Evolutionary conservation across 37 sponge, comb jelly and placozoan species (phyloP).

Genomic region (Halisarca cf. caerulea): DNA sequence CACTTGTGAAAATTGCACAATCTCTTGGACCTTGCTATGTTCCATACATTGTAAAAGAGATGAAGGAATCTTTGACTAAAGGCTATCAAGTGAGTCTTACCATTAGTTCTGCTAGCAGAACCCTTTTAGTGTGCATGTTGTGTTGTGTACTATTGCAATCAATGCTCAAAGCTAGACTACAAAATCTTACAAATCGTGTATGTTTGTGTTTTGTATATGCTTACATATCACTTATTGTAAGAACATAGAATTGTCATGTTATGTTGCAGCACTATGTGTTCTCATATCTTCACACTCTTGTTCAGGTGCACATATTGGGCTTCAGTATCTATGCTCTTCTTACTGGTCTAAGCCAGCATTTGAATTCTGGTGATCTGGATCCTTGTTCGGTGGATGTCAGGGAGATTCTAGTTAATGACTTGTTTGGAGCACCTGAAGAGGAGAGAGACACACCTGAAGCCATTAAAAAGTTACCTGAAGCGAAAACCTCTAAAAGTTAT

Average conservation of each 20-base stretch:
- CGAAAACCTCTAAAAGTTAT: conserved; percentile 63
- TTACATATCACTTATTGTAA: no score
- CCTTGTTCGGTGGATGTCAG: conserved; percentile 58
- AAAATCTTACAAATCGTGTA: no score
- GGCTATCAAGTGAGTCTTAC: conserved; percentile 83
- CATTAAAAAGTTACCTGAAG: conserved; percentile 76
- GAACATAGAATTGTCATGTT: no score
- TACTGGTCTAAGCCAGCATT: conserved; percentile 41
- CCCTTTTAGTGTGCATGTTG: neutral
- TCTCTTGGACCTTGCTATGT: conserved; percentile 76
- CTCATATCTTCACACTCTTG: no score
- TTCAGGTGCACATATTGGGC: conserved; percentile 84
- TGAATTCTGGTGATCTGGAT: conserved; percentile 82
- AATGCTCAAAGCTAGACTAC: no score
- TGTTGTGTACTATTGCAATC: neutral
- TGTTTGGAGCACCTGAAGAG: conserved; percentile 84
- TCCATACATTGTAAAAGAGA: conserved; percentile 70
- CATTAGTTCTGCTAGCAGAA: no score
- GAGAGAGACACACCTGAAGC: conserved; percentile 80
- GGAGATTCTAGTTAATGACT: conserved; percentile 59
- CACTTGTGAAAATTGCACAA: conserved; percentile 80
- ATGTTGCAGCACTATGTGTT: no score
- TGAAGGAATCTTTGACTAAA: conserved; percentile 73
- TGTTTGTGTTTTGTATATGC: no score
- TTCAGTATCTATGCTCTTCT: conserved; percentile 80